Evolutionary conservation across 2,113 vertebrate genomes (phyloP).

Genomic region (Paramisgurnus dabryanus): DNA sequence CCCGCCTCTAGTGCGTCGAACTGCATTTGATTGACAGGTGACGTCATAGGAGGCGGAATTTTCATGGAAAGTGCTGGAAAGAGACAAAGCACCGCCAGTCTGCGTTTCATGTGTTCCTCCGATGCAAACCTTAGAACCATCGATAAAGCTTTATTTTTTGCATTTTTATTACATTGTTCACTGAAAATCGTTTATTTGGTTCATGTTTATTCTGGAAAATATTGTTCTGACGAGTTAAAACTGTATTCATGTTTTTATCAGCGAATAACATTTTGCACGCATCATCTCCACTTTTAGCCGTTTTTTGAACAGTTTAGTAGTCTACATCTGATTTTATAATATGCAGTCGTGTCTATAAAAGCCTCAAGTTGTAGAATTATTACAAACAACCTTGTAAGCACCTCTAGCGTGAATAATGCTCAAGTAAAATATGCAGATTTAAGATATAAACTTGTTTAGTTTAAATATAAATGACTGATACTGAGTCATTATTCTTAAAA

Average conservation of each 20-base stretch:
- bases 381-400: not conserved
- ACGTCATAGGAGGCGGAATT: conserved; percentile 73
- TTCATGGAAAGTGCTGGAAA: conserved; percentile 78
- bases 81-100: conserved; percentile 66
- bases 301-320: not conserved
- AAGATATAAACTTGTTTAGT: not conserved
- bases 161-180: accelerated
- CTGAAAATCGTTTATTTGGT: too few species aligned
- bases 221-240: not conserved
- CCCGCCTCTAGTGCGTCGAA: not conserved
- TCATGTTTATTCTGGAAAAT: not conserved
- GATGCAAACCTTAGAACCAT: conserved; percentile 56
- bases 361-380: not conserved
- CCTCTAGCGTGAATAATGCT: not conserved
- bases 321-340: not conserved
- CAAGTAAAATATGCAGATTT: not conserved
- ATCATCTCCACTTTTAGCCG: not conserved
- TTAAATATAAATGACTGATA: not conserved
- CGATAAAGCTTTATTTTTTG: not conserved
- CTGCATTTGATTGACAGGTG: conserved; percentile 65
- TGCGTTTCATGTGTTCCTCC: conserved; percentile 61
- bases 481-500: too few species aligned
- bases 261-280: not conserved
- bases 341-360: not conserved
- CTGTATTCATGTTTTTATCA: not conserved